Conservation (phyloP, 1,140 invertebrate genomes). For the Sminthurinus signatus region DNA sequence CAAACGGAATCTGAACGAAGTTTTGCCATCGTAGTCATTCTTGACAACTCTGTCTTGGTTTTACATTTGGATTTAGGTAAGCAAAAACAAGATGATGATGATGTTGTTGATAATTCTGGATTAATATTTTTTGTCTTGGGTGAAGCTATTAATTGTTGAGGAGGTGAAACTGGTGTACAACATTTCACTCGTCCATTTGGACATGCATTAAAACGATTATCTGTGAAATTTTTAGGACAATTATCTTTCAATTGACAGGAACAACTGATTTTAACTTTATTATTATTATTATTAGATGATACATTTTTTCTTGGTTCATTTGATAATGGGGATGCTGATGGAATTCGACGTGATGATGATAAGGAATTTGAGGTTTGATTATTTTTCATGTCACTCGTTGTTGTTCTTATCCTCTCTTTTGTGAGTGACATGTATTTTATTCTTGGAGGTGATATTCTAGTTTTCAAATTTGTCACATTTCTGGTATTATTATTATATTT, state of each 20-base stretch:
- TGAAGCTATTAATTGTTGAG: neutral
- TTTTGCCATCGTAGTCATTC: neutral
- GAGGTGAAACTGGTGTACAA: constrained; percentile 13
- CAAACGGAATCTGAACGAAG: constrained; percentile 14
- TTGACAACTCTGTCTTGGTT: neutral
- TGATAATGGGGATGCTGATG: neutral
- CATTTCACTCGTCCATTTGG: constrained; percentile 27
- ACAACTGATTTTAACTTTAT: constrained; percentile 10
- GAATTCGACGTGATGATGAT: neutral
- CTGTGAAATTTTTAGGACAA: constrained; percentile 22
- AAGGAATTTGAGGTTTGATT: neutral
- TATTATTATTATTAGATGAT: neutral
- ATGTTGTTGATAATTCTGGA: neutral
- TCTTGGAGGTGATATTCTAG: neutral
- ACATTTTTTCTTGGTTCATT: neutral
- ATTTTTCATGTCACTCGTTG: neutral
- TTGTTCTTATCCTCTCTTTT: neutral
- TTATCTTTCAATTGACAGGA: constrained; percentile 15
- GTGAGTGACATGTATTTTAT: neutral
- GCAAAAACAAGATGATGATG: neutral
- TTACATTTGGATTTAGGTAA: neutral
- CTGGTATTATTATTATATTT: no score
- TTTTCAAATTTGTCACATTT: neutral
- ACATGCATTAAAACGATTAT: constrained; percentile 24
- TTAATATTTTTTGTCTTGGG: neutral